phyloP scores from a whole-genome alignment of 2,113 vertebrate species.

The Bubalus kerabau region DNA sequence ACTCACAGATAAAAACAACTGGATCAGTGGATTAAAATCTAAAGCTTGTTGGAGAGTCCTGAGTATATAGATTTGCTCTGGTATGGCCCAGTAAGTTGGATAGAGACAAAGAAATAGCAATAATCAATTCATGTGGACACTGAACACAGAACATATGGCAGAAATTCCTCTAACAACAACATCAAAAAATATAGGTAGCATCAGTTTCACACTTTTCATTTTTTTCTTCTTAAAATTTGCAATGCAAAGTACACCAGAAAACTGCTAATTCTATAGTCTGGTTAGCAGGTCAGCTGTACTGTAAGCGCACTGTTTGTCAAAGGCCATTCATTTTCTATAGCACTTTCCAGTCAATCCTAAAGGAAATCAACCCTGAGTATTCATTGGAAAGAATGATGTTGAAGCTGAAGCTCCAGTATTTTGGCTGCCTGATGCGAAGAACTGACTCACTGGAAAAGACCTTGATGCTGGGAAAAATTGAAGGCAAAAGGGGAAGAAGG shows the following conservation, averaged over 20 bases:
- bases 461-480: neutral
- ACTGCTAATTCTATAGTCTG: neutral
- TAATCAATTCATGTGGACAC: neutral
- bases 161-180: neutral
- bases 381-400: neutral
- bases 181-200: neutral
- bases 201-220: neutral
- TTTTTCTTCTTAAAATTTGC: neutral
- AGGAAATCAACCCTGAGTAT: neutral
- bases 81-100: neutral
- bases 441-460: neutral
- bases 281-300: neutral
- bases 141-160: neutral
- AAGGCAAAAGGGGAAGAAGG: neutral
- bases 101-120: neutral
- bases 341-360: neutral
- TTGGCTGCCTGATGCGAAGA: neutral
- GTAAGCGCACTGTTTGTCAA: neutral
- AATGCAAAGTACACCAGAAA: neutral
- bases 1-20: neutral
- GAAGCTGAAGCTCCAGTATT: neutral
- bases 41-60: neutral
- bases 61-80: neutral
- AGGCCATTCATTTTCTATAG: neutral
- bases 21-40: neutral